Evolutionary conservation across 2,888 invertebrate species (phyloP).

Genomic region (Eudemis profundana): DNA sequence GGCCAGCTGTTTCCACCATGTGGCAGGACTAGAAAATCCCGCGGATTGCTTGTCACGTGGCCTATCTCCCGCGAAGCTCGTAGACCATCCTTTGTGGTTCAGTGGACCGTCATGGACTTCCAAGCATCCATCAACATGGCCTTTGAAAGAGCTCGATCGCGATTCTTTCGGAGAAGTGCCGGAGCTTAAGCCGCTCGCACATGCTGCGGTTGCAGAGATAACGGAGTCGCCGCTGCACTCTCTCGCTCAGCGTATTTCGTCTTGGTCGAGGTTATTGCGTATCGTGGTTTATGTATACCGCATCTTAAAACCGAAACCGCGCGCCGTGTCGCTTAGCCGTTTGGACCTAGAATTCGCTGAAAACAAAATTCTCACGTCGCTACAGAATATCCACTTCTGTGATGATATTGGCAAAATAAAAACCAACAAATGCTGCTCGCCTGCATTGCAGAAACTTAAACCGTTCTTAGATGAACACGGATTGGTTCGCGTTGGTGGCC

Average conservation of each 20-base stretch:
- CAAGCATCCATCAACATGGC: conserved; percentile 3
- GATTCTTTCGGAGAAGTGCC: neutral
- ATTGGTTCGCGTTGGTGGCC: neutral
- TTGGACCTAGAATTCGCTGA: neutral
- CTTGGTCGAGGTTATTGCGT: neutral
- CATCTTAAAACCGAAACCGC: neutral
- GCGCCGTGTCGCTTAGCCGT: neutral
- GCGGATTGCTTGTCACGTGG: conserved; percentile 5
- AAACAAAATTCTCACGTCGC: neutral
- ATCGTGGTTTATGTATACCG: neutral
- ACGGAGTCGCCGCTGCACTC: neutral
- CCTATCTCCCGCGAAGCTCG: neutral
- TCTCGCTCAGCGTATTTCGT: neutral
- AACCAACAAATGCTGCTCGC: neutral
- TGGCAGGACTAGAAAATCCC: neutral
- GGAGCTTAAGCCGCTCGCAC: neutral
- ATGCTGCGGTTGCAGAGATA: neutral
- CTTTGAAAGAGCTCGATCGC: neutral
- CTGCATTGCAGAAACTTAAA: neutral
- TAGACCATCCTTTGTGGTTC: neutral
- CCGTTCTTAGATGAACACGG: neutral
- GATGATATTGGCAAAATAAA: neutral
- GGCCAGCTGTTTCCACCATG: neutral
- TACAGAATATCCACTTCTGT: neutral
- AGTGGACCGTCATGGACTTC: neutral